Evolutionary conservation across 2,888 invertebrate species (phyloP), one percentile per base, ranked within the genome.

Genomic region (Caenorhabditis wallacei): DNA sequence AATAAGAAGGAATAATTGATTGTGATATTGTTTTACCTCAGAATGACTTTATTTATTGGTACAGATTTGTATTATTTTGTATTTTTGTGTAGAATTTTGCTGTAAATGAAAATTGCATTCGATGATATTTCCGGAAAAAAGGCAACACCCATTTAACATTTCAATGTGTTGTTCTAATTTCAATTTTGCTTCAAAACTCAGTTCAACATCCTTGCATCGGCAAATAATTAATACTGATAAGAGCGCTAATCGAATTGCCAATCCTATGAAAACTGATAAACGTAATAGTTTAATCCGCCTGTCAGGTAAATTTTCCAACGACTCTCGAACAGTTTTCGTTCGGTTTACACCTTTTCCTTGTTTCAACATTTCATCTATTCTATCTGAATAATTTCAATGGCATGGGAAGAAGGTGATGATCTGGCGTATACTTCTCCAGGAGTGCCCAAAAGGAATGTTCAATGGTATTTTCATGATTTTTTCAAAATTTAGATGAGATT

Each of bases 231-330:
- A 18, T n/a, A 57, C 64, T 68, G 79, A 79, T 79, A 79, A 71
- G 57, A 70, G 22, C 37, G n/a, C 57, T 59, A 51, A 68, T 76
- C 51, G 57, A 80, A 72, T 80, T 80, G 80, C 48, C 61, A 66
- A 80, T 59, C 71, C 79, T 54, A 11, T 56, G 56, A 59, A 53
- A 54, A 37, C 40, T 79, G 79, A 79, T 79, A 79, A 78, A 70
- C 70, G 71, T 71, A 71, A 71, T 79, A 71, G 64, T 57, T 57
- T 79, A 71, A 79, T 79, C 79, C 79, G 43, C 63, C 71, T 70
- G 63, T 63, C 30, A 61, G 43, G 61, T 74, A 64, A 74, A 64
- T 64, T 64, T 64, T 64, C 22, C 56, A 37, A 48, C 71, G 57
- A 57, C 56, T 64, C 61, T 54, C 40, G 79, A 79, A 79, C 79